These are phyloP conservation scores for Sinotaia quadrata DNA, from an alignment of 2,888 invertebrate genomes.

Conservation along the genomic window DNA sequence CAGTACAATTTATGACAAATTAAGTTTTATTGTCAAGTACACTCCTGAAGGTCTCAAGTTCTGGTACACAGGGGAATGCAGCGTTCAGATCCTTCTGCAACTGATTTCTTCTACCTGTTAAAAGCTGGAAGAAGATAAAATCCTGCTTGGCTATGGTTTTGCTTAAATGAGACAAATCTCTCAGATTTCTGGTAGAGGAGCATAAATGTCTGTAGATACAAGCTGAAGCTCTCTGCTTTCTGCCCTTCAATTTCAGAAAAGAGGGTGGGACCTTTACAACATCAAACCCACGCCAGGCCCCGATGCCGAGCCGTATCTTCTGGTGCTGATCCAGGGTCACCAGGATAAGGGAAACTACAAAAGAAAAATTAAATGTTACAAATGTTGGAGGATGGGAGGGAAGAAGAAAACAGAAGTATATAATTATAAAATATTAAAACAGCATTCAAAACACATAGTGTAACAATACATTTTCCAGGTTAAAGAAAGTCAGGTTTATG, in stretches of 20 bases:
- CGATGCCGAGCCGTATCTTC: background rate
- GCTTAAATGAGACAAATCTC: background rate
- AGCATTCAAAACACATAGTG: no score
- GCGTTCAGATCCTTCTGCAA: conserved; percentile 17
- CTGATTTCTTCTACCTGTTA: background rate
- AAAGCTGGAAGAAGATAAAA: conserved; percentile 6
- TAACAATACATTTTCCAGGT: no score
- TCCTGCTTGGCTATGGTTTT: conserved; percentile 1
- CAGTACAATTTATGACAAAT: background rate
- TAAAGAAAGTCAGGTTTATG: no score
- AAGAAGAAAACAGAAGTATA: no score
- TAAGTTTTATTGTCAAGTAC: conserved; percentile 28
- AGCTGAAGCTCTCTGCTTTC: background rate
- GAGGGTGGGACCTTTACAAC: background rate
- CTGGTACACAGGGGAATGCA: conserved; percentile 22
- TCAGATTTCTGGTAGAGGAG: background rate
- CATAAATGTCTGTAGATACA: background rate
- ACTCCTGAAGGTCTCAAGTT: conserved; percentile 25
- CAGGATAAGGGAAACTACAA: background rate
- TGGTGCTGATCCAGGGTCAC: conserved; percentile 21
- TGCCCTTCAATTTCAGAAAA: background rate
- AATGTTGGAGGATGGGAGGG: no score
- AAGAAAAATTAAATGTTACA: no score
- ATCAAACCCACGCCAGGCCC: conserved; percentile 1
- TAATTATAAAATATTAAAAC: no score